Evolutionary conservation across 2,113 vertebrate genomes (phyloP).

Genomic region (Hyla sarda): DNA sequence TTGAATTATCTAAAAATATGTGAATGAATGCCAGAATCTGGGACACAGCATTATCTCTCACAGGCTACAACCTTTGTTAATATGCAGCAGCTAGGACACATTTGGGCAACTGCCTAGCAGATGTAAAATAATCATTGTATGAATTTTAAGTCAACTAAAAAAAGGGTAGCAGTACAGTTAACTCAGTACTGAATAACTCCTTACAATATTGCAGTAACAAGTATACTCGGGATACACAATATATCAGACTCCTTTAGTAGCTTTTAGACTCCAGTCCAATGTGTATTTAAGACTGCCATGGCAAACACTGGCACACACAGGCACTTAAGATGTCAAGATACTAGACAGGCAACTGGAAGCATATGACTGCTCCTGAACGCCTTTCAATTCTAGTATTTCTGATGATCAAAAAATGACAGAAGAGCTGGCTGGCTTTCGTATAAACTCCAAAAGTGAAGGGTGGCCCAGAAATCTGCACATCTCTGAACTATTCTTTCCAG

Average conservation of each 20-base stretch:
- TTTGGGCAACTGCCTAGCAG: not conserved
- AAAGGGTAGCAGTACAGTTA: not conserved
- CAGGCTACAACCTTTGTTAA: not conserved
- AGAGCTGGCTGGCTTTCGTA: not conserved
- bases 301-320: not conserved
- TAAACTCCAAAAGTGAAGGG: not conserved
- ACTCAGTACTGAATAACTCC: no score
- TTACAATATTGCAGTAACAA: no score
- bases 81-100: not conserved
- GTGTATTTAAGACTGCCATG: not conserved
- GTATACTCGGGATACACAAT: no score
- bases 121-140: not conserved
- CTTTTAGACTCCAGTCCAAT: no score
- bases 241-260: no score
- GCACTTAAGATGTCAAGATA: not conserved
- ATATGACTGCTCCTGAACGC: conserved; percentile 10
- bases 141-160: not conserved
- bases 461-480: not conserved
- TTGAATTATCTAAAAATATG: not conserved
- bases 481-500: no score
- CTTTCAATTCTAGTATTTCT: not conserved
- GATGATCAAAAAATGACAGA: not conserved
- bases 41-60: not conserved
- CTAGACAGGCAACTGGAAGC: not conserved
- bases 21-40: not conserved